A percentile compares a stretch with the other conserved stretches of the same genome.
phyloP scores from a whole-genome alignment of 2,113 vertebrate genomes.

The Daboia siamensis region DNA sequence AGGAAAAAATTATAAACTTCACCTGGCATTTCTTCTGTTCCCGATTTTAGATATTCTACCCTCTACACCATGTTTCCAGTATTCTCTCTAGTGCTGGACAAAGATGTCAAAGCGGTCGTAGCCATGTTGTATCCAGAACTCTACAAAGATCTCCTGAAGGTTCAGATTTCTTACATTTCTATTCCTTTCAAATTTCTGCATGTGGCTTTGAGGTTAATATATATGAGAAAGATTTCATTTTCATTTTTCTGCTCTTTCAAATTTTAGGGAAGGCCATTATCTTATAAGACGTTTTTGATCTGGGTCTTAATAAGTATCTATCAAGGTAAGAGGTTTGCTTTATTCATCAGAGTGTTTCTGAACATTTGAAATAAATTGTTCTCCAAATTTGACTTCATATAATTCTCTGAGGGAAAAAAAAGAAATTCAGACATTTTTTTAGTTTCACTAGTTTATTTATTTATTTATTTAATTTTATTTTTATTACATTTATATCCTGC shows the following conservation, averaged over 20 bases:
- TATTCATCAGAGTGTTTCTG: slow-evolving; percentile 3
- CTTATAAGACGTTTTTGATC: slow-evolving; percentile 95
- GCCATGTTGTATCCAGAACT: slow-evolving; percentile 97
- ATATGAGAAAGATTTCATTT: not conserved
- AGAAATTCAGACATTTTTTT: not conserved
- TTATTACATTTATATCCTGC: no score
- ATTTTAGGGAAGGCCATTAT: slow-evolving; percentile 86
- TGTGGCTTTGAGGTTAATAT: not conserved
- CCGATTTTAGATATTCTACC: slow-evolving; percentile 84
- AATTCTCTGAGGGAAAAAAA: not conserved
- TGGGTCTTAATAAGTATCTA: slow-evolving; percentile 99
- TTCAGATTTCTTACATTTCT: slow-evolving; percentile 25
- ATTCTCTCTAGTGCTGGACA: slow-evolving; percentile 96
- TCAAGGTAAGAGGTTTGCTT: slow-evolving; percentile 81
- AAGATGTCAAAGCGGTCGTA: slow-evolving; percentile 96
- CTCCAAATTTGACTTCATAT: not conserved
- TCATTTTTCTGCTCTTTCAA: not conserved
- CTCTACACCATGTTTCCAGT: slow-evolving; percentile 98
- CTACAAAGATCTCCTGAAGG: slow-evolving; percentile 97
- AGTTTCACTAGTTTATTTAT: not conserved
- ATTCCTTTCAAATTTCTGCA: not conserved
- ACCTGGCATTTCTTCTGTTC: not conserved
- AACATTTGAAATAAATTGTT: not conserved
- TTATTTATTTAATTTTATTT: no score
- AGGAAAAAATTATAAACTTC: not conserved